These are phyloP conservation scores for Daubentonia madagascariensis DNA, from an alignment of 2,113 vertebrate genomes.

Conservation along the genomic window DNA sequence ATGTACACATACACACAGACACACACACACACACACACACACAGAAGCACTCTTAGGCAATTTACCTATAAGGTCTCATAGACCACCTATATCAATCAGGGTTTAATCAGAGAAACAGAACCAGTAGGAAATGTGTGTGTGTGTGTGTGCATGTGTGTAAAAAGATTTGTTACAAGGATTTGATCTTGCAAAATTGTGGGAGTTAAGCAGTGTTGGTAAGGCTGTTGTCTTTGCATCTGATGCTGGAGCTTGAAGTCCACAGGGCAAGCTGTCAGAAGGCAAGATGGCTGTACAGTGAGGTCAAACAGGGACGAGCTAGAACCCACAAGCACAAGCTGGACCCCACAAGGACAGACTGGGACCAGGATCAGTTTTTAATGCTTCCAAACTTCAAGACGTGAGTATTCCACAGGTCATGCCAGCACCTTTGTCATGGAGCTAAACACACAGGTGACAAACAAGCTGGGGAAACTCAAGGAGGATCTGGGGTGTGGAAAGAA, in stretches of 20 bases:
- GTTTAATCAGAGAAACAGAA: neutral
- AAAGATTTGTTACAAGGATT: neutral
- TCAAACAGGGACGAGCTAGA: neutral
- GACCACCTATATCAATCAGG: neutral
- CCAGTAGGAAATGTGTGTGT: neutral
- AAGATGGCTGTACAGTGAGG: neutral
- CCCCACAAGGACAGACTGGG: neutral
- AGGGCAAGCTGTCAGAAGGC: neutral
- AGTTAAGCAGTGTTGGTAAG: neutral
- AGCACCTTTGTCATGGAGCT: neutral
- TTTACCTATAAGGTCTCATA: neutral
- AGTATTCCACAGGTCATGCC: neutral
- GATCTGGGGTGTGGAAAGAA: neutral
- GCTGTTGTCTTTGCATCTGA: neutral
- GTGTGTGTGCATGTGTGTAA: neutral
- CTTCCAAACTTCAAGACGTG: neutral
- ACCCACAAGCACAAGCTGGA: neutral
- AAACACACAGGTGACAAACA: neutral
- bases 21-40: neutral
- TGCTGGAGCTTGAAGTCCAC: neutral
- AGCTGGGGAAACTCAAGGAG: neutral
- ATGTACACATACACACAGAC: neutral
- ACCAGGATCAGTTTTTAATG: neutral
- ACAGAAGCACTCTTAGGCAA: neutral
- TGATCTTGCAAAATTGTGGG: neutral